Evolutionary conservation across 2,113 vertebrate species (phyloP).

Genomic region (Stictonetta naevosa): DNA sequence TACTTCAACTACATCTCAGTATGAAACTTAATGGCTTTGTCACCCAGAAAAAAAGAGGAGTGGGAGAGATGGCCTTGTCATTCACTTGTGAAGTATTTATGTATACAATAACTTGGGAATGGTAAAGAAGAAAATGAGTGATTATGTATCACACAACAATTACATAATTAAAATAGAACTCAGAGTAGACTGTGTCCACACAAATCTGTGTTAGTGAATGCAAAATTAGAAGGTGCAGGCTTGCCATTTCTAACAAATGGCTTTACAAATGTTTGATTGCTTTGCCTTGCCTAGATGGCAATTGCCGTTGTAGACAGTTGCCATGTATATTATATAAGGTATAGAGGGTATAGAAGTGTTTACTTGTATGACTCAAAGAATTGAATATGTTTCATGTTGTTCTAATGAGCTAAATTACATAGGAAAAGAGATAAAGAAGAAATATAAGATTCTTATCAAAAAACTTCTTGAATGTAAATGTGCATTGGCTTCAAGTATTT

Average conservation of each 20-base stretch:
- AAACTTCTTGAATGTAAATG: neutral
- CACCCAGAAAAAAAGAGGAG: neutral
- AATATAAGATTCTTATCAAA: neutral
- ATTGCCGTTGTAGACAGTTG: neutral
- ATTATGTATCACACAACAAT: neutral
- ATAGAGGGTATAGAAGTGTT: neutral
- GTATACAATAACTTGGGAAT: neutral
- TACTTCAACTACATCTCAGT: neutral
- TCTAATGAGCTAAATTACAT: neutral
- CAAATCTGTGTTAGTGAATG: neutral
- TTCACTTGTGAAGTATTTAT: neutral
- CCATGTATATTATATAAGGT: neutral
- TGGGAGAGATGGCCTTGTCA: neutral
- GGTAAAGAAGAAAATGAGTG: neutral
- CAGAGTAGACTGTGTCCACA: neutral
- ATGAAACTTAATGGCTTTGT: neutral
- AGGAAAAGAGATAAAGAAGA: neutral
- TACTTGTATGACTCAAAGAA: neutral
- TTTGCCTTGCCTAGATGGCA: neutral
- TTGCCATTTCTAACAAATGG: neutral
- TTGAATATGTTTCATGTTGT: neutral
- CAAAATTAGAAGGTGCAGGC: neutral
- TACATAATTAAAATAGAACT: neutral
- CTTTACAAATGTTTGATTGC: neutral
- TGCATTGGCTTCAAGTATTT: neutral